phyloP scores from a whole-genome alignment of 2,113 vertebrate genomes.

The Anguilla rostrata region DNA sequence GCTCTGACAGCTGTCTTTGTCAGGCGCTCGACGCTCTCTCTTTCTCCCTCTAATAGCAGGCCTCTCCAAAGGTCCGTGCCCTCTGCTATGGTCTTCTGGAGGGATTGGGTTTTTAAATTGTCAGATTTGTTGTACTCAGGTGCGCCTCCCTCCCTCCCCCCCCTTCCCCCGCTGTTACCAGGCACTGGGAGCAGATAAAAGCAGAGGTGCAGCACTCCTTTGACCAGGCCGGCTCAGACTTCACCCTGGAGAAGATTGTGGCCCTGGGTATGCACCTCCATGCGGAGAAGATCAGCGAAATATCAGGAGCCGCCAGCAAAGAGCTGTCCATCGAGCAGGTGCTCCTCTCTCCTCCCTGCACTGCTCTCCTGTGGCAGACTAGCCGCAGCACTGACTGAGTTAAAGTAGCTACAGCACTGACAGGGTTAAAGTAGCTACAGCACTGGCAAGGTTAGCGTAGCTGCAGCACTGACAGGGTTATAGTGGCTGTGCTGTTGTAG shows the following conservation, averaged over 20 bases:
- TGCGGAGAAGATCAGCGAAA: constrained; percentile 72
- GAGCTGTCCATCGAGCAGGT: constrained; percentile 86
- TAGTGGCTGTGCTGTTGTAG: no score
- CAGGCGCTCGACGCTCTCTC: neutral
- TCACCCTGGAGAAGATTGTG: constrained; percentile 81
- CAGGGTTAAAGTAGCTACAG: neutral
- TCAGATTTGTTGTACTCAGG: neutral
- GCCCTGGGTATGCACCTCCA: constrained; percentile 75
- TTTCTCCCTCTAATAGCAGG: neutral
- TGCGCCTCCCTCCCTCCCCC: neutral
- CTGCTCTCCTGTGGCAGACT: constrained; percentile 4
- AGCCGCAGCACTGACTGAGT: no score
- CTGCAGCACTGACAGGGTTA: no score
- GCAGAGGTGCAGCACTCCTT: constrained; percentile 71
- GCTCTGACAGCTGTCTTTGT: neutral
- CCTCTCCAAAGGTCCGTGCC: neutral
- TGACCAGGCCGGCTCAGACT: constrained; percentile 72
- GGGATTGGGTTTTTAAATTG: neutral
- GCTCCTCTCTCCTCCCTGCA: neutral
- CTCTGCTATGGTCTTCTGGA: neutral
- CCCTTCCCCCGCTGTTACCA: constrained; percentile 43
- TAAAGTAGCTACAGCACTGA: no score
- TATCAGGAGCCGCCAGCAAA: constrained; percentile 80
- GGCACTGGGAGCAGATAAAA: constrained; percentile 84
- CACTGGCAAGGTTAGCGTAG: no score